Base-by-base conservation (phyloP, 2,113 vertebrate genomes). In the Etheostoma cragini region DNA sequence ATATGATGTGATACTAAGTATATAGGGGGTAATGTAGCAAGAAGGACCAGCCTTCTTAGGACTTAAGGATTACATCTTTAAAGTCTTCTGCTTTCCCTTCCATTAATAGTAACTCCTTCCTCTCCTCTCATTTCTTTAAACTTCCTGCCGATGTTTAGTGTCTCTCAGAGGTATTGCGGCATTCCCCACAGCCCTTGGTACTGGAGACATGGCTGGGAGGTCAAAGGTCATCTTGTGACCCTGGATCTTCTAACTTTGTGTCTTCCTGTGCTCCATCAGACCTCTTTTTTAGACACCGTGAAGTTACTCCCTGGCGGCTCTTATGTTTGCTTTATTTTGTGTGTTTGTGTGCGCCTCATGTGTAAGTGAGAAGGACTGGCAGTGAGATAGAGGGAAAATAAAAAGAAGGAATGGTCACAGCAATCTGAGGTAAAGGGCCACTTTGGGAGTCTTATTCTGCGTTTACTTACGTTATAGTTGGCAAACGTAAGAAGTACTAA, bases 211-310 rank as follows among this genome's bases (percentile, higher is more conserved):
- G 57, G 63, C 63, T 66, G 1, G 33, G 71, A 87, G 8, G 60
- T 90, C 79, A 86, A 33, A 81, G 88, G 69, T 84, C 64, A 76
- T 22, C 21, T 33, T 30, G n/a, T 78, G 84, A 90, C 81, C 84
- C 85, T 58, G 26, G 65, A 71, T 47, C 67, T 56, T 65, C 56
- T 33, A 69, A 61, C 79, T 84, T 50, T 69, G 47, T 49, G 61
- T 71, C 74, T 77, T 68, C 63, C 85, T 62, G 58, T 52, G 67
- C 54, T 73, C 76, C 35, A 50, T 54, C 54, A 66, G 26, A 46
- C 24, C 60, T 73, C 33, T 38, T 60, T 57, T 68, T 85, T 69
- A 69, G 49, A 76, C 35, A 80, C 85, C 17, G 13, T 75, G 70
- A 86, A 82, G 72, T 88, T 66, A 24, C 61, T 87, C 75, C 72